A percentile compares a stretch with the other conserved stretches of the same genome.
phyloP scores from a whole-genome alignment of 2,113 vertebrate species.

The Polypterus bichir region DNA sequence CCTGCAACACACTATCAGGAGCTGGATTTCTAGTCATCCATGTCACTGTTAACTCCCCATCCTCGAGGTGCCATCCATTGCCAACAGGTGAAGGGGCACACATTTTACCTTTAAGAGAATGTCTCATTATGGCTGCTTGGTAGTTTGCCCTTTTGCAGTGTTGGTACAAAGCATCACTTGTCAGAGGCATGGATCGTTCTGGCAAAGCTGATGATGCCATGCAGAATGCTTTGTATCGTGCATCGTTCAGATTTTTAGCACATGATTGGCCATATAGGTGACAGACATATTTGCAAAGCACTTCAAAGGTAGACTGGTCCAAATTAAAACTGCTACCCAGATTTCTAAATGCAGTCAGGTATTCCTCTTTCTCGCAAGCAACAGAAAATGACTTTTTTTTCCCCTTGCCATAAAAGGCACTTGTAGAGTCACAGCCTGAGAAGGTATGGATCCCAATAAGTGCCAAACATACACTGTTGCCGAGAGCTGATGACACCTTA shows the following conservation, averaged over 20 bases:
- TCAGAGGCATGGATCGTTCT: slow-evolving; percentile 11
- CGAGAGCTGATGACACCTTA: slow-evolving; percentile 23
- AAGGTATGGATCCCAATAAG: slow-evolving; percentile 21
- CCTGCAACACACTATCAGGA: slow-evolving; percentile 21
- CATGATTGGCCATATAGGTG: slow-evolving; percentile 18
- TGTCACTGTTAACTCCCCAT: slow-evolving; percentile 18
- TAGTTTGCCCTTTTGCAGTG: slow-evolving; percentile 23
- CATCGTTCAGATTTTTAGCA: slow-evolving; percentile 17
- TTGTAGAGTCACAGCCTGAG: slow-evolving; percentile 24
- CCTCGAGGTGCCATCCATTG: slow-evolving; percentile 19
- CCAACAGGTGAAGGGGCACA: slow-evolving; percentile 6
- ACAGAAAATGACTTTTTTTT: slow-evolving; percentile 19
- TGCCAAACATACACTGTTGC: slow-evolving; percentile 20
- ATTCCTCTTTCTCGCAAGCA: slow-evolving; percentile 17
- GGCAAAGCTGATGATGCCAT: slow-evolving; percentile 17
- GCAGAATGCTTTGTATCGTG: slow-evolving; percentile 19
- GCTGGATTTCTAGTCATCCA: slow-evolving; percentile 20
- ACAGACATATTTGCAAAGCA: slow-evolving; percentile 21
- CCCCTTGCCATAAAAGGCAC: slow-evolving; percentile 20
- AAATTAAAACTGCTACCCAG: slow-evolving; percentile 18
- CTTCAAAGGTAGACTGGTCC: slow-evolving; percentile 14
- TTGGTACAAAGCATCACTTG: slow-evolving; percentile 12
- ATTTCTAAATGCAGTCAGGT: slow-evolving; percentile 19
- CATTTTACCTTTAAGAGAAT: slow-evolving; percentile 1
- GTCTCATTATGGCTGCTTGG: slow-evolving; percentile 17